Percentiles rank a stretch among this genome's conserved stretches.
Evolutionary conservation across 37 sponge, comb jelly and placozoan species (phyloP).

Genomic region (Crambe crambe): DNA sequence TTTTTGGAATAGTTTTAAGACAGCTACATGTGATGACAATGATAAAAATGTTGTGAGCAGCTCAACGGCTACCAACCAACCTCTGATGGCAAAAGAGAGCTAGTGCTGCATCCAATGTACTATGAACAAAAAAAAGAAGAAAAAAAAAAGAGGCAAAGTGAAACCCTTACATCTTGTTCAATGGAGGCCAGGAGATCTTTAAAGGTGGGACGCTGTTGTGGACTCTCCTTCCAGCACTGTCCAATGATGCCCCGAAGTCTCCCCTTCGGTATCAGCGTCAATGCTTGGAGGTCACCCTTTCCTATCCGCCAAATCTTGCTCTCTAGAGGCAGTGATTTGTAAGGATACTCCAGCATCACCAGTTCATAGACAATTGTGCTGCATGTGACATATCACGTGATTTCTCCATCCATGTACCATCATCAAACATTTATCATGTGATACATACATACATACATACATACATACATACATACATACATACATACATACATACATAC

Average conservation of each 20-base stretch:
- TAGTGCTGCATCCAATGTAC: too few species aligned
- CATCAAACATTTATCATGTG: too few species aligned
- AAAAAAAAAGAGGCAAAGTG: too few species aligned
- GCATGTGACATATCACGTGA: background rate
- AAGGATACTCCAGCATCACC: constrained; percentile 38
- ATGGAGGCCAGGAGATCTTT: constrained; percentile 20
- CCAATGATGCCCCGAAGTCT: constrained; percentile 26
- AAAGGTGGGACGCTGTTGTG: constrained; percentile 32
- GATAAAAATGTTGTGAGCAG: too few species aligned
- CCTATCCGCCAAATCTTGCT: constrained; percentile 48
- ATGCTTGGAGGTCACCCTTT: constrained; percentile 20
- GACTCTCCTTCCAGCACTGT: constrained; percentile 36
- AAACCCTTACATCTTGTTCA: constrained; percentile 42
- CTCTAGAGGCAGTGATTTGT: background rate
- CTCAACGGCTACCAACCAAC: too few species aligned
- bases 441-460: too few species aligned
- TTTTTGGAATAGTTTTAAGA: too few species aligned
- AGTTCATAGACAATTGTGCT: constrained; percentile 58
- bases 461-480: background rate
- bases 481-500: background rate
- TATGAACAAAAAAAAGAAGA: too few species aligned
- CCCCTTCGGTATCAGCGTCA: constrained; percentile 9
- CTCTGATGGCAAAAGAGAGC: too few species aligned
- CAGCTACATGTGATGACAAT: too few species aligned
- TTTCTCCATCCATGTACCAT: too few species aligned